Evolutionary conservation across 2,888 invertebrate genomes (phyloP).

Genomic region (Prenolepis imparis): DNA sequence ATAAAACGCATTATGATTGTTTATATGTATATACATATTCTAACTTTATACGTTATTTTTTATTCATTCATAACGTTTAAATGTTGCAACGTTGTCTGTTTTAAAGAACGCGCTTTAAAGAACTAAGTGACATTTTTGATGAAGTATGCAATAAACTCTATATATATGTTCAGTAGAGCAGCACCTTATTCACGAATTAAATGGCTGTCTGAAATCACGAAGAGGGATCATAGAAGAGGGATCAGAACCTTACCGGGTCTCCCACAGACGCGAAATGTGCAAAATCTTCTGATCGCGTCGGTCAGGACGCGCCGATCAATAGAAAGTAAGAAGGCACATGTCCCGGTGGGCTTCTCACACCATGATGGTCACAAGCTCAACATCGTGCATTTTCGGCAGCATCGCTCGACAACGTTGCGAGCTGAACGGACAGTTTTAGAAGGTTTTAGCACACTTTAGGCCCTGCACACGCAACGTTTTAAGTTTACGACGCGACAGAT

Average conservation of each 20-base stretch:
- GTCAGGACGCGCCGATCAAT: slow-evolving; percentile 82
- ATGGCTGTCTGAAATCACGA: not conserved
- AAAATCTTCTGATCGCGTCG: slow-evolving; percentile 74
- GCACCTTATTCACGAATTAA: not conserved
- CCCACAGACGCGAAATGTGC: slow-evolving; percentile 69
- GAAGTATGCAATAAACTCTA: not conserved
- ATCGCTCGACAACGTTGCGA: slow-evolving; percentile 38
- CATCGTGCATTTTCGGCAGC: slow-evolving; percentile 44
- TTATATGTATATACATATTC: not conserved
- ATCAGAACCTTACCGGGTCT: slow-evolving; percentile 67
- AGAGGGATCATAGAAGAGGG: slow-evolving; percentile 12
- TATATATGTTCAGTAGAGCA: not conserved
- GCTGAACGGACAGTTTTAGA: too few relatives aligned
- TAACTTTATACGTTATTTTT: not conserved
- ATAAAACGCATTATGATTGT: not conserved
- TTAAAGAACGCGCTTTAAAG: not conserved
- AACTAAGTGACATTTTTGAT: not conserved
- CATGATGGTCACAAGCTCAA: slow-evolving; percentile 60
- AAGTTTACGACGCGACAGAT: slow-evolving; percentile 1
- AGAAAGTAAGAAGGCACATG: slow-evolving; percentile 82
- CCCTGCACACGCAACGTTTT: not conserved
- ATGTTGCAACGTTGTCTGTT: not conserved
- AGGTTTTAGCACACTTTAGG: not conserved
- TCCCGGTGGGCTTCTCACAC: slow-evolving; percentile 73
- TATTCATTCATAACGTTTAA: not conserved